Evolutionary conservation across 2,797 vertebrate species (phyloP).

Genomic region (Arvicola amphibius): DNA sequence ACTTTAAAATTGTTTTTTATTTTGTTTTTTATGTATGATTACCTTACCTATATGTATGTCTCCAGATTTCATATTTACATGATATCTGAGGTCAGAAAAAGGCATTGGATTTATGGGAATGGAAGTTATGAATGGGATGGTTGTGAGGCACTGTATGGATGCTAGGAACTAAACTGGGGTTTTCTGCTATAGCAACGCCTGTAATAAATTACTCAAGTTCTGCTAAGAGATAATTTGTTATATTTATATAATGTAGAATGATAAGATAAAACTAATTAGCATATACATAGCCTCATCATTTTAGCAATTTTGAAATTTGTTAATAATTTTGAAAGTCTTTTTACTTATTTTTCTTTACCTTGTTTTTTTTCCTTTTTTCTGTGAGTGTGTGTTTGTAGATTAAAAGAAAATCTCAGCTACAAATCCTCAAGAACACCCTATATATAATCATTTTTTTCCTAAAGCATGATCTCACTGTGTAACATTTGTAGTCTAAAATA

Average conservation of each 20-base stretch:
- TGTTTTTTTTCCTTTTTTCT: accelerated
- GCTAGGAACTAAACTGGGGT: background rate
- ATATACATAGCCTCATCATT: background rate
- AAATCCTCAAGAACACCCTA: background rate
- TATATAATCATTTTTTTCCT: background rate
- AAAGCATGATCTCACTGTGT: background rate
- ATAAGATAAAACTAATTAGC: background rate
- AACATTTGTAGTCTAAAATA: too few species aligned
- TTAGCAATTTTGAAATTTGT: background rate
- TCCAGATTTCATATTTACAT: background rate
- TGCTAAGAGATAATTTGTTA: background rate
- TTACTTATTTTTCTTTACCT: background rate
- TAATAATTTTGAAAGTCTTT: background rate
- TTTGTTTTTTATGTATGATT: background rate
- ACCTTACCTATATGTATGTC: background rate
- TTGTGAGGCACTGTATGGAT: background rate
- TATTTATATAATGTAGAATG: background rate
- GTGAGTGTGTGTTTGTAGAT: background rate
- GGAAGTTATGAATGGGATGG: too few species aligned
- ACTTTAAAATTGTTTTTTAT: background rate
- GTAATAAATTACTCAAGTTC: background rate
- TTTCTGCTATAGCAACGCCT: background rate
- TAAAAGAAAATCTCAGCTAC: background rate
- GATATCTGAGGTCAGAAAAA: background rate
- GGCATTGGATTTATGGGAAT: accelerated